Conservation (phyloP, 2,113 vertebrate genomes). For the Uropsilus gracilis region DNA sequence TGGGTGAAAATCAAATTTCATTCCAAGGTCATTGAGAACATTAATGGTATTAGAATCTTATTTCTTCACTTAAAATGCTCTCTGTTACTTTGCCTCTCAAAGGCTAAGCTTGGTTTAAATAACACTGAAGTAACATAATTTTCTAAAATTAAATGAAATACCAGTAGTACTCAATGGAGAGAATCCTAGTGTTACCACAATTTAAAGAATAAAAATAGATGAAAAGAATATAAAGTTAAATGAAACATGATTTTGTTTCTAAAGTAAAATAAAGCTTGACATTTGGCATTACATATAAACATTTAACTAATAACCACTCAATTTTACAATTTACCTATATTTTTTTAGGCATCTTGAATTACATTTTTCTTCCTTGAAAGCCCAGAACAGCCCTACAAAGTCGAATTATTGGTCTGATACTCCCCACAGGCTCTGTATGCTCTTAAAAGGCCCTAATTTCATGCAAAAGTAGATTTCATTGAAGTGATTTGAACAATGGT, state of each 20-base stretch:
- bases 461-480: neutral
- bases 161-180: too few relatives aligned
- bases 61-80: neutral
- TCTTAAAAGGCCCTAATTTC: neutral
- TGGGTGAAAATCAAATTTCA: neutral
- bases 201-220: too few relatives aligned
- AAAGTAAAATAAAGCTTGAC: neutral
- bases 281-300: neutral
- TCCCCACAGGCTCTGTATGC: neutral
- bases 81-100: neutral
- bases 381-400: neutral
- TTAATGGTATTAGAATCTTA: neutral
- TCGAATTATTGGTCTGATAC: neutral
- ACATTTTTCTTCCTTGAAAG: neutral
- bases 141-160: conserved; percentile 15
- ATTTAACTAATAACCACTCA: neutral
- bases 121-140: neutral
- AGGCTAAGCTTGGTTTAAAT: neutral
- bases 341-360: neutral
- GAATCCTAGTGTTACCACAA: too few relatives aligned
- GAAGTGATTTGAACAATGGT: neutral
- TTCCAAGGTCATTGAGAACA: neutral
- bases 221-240: too few relatives aligned
- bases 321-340: neutral
- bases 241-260: neutral